Evolutionary conservation across 2,888 invertebrate genomes (phyloP), one percentile per base, ranked within the genome.

Genomic region (Metalampra italica): DNA sequence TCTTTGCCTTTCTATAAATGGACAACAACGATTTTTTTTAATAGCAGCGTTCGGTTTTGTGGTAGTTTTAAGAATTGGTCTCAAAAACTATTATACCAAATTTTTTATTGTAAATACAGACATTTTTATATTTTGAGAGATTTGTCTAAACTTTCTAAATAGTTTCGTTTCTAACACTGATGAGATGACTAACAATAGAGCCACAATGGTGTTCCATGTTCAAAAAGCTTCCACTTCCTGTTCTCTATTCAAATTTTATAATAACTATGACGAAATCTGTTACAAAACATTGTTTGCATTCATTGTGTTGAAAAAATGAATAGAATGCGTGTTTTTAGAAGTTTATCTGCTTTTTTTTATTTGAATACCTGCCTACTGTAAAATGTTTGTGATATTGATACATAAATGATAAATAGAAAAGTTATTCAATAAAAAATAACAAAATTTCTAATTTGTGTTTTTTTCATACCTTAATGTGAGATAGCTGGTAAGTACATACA

Each of bases 371-470:
- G 68, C 71, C 75, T 84, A 79, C 75, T 76, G 62, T 78, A 77
- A n/a, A n/a, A 78, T 72, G 65, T 82, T 82, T 86, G 87, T 86
- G 87, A 87, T 87, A 88, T 75, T 78, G 78, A 80, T 75, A 71
- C 62, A 64, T 72, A 56, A 54, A 57, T 47, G 64, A 75, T 36
- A 64, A 68, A 68, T 75, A 80, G 71, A 82, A 85, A 85, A 85
- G 80, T 70, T 85, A 82, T 82, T 85, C 82, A 86, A 85, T 83
- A 85, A 85, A 84, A 78, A 84, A 85, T 72, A 22, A 82, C 67
- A 87, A 87, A 87, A 86, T 81, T 85, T 84, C 78, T 83, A 84
- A 32, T 36, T 13, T 12, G 37, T 47, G 30, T 41, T 68, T 67
- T 73, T 22, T 67, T 73, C 60, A 59, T 34, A 36, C 36, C 11